Evolutionary conservation across 2,113 vertebrate species (phyloP), one percentile per base, ranked within the genome.

Genomic region (Camelus dromedarius): DNA sequence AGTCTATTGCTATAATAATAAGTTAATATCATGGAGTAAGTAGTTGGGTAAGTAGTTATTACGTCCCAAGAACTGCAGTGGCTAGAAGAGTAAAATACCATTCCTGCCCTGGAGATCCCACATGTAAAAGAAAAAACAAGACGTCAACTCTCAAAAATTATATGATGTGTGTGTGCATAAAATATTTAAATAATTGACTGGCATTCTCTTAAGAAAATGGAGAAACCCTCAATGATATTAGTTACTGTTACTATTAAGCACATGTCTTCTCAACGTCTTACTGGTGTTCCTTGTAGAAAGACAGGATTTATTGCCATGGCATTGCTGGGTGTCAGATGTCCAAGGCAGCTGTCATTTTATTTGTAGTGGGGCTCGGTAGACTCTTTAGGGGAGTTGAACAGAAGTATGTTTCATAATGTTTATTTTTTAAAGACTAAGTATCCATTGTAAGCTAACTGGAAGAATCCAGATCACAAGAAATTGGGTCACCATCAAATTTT

Each of bases 381-480:
- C 50, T 80, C 19, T 75, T 93, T 46, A 83, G 46, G 20, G 24
- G 46, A 85, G 50, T 2, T 75, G 42, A 92, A 72, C 22, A n/a
- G 26, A 96, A 93, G 6, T 58, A 26, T 46, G n/a, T 60, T 70
- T 83, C 67, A 62, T 77, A 38, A 66, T 19, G 6, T 81, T 54
- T 77, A 30, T 76, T 89, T 94, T 95, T 60, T 18, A 58, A 93
- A 95, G 46, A 30, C 2, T 46, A 42, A 69, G 38, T 58, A 82
- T 91, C 77, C 82, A 15, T 70, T 88, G 32, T 77, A 92, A 79
- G 38, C 15, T 64, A 82, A 64, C 28, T 54, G 15, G 35, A 28
- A 90, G 13, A 90, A 83, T 58, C 66, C 82, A 92, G 64, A n/a
- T 96, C 70, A 72, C n/a, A 48, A 89, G 84, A 88, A 97, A 88